A percentile compares a stretch with the other conserved stretches of the same genome.
These are phyloP conservation scores for Hymenopus coronatus DNA, from an alignment of 2,888 invertebrate genomes.

Conservation along the genomic window DNA sequence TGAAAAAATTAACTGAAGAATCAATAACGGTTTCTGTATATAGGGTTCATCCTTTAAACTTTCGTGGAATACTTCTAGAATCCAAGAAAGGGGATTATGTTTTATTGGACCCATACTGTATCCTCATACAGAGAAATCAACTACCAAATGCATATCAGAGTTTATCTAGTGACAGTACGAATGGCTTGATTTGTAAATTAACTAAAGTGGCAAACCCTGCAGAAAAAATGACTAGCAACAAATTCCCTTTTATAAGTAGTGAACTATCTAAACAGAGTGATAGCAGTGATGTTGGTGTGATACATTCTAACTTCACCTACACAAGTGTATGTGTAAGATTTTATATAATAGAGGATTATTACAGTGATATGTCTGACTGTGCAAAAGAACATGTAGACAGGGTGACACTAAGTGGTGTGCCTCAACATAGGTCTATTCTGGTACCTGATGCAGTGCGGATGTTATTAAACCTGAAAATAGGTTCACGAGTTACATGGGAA, in stretches of 20 bases:
- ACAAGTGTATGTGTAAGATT: constrained; percentile 29
- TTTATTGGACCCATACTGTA: constrained; percentile 44
- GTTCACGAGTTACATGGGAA: constrained; percentile 56
- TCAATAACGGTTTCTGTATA: not conserved
- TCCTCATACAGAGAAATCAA: constrained; percentile 43
- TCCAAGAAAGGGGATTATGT: constrained; percentile 13
- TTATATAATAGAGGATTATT: constrained; percentile 41
- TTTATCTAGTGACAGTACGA: constrained; percentile 12
- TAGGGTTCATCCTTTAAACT: constrained; percentile 35
- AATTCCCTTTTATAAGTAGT: not conserved
- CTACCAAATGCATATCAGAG: constrained; percentile 33
- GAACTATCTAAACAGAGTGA: not conserved
- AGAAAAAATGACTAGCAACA: constrained; percentile 4
- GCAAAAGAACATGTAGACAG: not conserved
- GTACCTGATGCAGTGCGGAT: constrained; percentile 55
- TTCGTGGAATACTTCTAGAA: not conserved
- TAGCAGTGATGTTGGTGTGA: not conserved
- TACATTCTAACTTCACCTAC: not conserved
- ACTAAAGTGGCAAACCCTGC: constrained; percentile 37
- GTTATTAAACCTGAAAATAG: constrained; percentile 55
- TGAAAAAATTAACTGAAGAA: constrained; percentile 12
- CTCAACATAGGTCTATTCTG: constrained; percentile 43
- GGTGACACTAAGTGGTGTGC: not conserved
- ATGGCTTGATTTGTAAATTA: constrained; percentile 38
- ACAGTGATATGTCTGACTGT: constrained; percentile 32